Base-by-base conservation (phyloP, 2,113 vertebrate species). In the Hassar affinis region DNA sequence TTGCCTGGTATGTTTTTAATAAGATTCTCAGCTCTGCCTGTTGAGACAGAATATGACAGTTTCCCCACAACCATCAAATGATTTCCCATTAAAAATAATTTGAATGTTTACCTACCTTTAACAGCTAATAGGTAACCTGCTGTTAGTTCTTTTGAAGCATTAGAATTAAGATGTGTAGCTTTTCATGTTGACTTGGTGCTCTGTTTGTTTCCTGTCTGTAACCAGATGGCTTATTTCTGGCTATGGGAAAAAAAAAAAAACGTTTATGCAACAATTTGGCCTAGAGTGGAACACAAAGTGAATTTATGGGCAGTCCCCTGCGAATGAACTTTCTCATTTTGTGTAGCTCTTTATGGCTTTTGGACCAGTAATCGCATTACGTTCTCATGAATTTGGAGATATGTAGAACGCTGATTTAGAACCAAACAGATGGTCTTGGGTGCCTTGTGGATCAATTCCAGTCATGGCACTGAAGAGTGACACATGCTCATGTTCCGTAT, bases 231-330 rank as follows among this genome's bases (percentile, higher is more conserved):
- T 68, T 6, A 52, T 78, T 56, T 68, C 82, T 78, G 49, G 57
- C 61, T 68, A 64, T 7, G 25, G 7, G 45, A 56, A 62, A 8
- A 49, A 35, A 20, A 27, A 64, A 49, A 66, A 64, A 49, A 20
- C 45, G 59, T 68, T 78, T 83, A 64, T n/a, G 76, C 61, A 83
- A 78, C 42, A 45, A 27, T 68, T 84, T 77, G 72, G 72, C 75
- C 42, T 42, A 22, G 5, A 12, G n/a, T 56, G 51, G 74, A 78
- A 45, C 22, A 18, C 38, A 62, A 82, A 27, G 4, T 61, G 27
- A 62, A 74, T 47, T 81, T 45, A 74, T 80, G 45, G 45, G 9
- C 52, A 72, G 56, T 74, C 57, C 14, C 42, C 27, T 51, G 59
- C 49, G 61, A 59, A 5, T 45, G 35, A 72, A 71, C 66, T 42